Conservation (phyloP, 2,888 invertebrate genomes). For the Timema cristinae region DNA sequence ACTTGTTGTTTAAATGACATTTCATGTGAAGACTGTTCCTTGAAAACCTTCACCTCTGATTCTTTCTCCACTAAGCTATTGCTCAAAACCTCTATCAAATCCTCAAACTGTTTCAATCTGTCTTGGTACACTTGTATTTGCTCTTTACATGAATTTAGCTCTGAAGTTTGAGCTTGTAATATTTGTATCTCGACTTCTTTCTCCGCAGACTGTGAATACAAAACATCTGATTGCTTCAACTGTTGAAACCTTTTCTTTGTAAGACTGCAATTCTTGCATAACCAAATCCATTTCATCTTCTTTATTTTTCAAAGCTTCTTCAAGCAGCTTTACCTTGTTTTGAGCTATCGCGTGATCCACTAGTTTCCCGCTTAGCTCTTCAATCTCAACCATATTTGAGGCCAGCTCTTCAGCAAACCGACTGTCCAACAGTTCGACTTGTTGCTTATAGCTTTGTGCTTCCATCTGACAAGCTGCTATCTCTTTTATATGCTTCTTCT, state of each 20-base stretch:
- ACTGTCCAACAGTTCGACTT: conserved; percentile 16
- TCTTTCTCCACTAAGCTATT: not conserved
- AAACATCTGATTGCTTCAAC: too few species aligned
- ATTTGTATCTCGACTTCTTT: too few species aligned
- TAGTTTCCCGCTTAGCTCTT: not conserved
- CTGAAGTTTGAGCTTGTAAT: too few species aligned
- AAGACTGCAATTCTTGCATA: too few species aligned
- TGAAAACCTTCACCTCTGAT: too few species aligned
- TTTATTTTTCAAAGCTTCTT: too few species aligned
- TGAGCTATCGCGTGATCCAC: not conserved
- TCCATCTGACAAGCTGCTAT: conserved; percentile 16
- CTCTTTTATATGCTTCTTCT: conserved; percentile 11
- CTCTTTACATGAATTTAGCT: too few species aligned
- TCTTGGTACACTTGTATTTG: not conserved
- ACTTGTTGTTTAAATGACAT: too few species aligned
- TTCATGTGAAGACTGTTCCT: too few species aligned
- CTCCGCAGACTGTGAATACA: too few species aligned
- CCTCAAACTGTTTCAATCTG: not conserved
- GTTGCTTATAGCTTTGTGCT: conserved; percentile 19
- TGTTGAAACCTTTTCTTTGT: too few species aligned
- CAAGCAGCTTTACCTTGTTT: not conserved
- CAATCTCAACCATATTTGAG: not conserved
- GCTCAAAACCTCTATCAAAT: not conserved
- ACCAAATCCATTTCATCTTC: too few species aligned
- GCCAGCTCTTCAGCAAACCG: not conserved